Evolutionary conservation across 2,888 invertebrate species (phyloP).

Genomic region (Folsomia manolachei): DNA sequence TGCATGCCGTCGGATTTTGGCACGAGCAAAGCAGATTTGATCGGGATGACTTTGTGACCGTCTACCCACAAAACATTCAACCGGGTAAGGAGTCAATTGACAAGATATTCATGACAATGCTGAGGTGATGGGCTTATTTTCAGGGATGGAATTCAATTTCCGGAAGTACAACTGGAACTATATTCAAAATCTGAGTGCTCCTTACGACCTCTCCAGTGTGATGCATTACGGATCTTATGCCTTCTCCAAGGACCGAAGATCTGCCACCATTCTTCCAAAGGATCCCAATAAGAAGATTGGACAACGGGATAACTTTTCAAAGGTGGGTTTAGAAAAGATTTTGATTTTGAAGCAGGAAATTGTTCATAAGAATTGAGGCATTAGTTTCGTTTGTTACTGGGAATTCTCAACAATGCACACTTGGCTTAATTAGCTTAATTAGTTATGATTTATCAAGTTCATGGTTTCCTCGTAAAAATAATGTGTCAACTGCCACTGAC

Average conservation of each 20-base stretch:
- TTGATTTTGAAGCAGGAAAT: conserved; percentile 13
- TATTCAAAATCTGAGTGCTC: conserved; percentile 52
- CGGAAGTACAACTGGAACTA: conserved; percentile 52
- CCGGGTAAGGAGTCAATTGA: conserved; percentile 40
- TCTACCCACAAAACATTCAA: conserved; percentile 52
- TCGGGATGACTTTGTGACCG: conserved; percentile 55
- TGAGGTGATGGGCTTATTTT: too few species aligned
- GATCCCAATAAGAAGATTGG: conserved; percentile 52
- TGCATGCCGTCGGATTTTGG: conserved; percentile 58
- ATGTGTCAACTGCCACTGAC: too few species aligned
- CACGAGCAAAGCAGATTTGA: conserved; percentile 58
- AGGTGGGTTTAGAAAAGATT: conserved; percentile 36
- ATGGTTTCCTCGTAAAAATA: too few species aligned
- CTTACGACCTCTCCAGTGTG: conserved; percentile 53
- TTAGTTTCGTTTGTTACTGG: too few species aligned
- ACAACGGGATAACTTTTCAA: conserved; percentile 53
- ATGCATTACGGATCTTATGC: conserved; percentile 55
- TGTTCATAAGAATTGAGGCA: too few species aligned
- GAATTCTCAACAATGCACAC: too few species aligned
- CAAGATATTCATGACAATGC: not conserved
- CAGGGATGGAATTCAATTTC: conserved; percentile 53
- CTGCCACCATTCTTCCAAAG: conserved; percentile 53
- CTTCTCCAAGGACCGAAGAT: conserved; percentile 52
- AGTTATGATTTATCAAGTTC: too few species aligned
- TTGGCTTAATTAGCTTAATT: too few species aligned